Evolutionary conservation across 1,140 invertebrate species (phyloP).

Genomic region (Aleiodes sp.): DNA sequence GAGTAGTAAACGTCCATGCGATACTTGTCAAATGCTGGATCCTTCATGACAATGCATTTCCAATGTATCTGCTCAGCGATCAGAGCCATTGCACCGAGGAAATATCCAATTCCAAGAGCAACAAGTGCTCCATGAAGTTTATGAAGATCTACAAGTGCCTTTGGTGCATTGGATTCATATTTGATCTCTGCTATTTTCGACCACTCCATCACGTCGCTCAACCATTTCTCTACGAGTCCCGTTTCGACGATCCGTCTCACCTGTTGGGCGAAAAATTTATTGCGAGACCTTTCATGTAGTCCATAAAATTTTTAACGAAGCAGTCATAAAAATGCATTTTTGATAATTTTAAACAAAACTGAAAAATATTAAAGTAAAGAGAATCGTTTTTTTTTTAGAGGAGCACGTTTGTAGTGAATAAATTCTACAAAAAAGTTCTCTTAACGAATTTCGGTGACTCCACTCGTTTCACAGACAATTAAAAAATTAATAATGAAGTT

Average conservation of each 20-base stretch:
- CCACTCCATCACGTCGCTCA: slow-evolving; percentile 75
- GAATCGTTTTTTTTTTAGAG: too few species aligned
- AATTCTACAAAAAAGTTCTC: too few species aligned
- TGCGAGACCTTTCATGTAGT: too few species aligned
- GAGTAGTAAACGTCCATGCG: slow-evolving; percentile 67
- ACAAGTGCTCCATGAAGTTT: slow-evolving; percentile 82
- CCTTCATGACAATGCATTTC: slow-evolving; percentile 70
- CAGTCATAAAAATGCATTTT: too few species aligned
- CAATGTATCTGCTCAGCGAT: slow-evolving; percentile 74
- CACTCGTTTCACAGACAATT: too few species aligned
- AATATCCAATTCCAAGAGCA: slow-evolving; percentile 74
- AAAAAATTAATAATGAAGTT: not conserved
- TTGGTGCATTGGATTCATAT: slow-evolving; percentile 66
- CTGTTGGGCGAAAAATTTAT: slow-evolving; percentile 41
- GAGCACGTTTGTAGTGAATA: too few species aligned
- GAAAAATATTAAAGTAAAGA: too few species aligned
- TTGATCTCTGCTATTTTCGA: slow-evolving; percentile 63
- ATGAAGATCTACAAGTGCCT: slow-evolving; percentile 78
- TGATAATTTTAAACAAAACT: too few species aligned
- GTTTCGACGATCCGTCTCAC: slow-evolving; percentile 76
- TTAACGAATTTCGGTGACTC: too few species aligned
- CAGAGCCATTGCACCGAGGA: slow-evolving; percentile 69
- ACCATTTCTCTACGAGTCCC: slow-evolving; percentile 81
- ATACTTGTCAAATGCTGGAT: slow-evolving; percentile 79
- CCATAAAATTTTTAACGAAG: too few species aligned